Percentiles rank a stretch among this genome's conserved stretches.
phyloP scores from a whole-genome alignment of 2,113 vertebrate genomes.

The Bostrychus sinensis region DNA sequence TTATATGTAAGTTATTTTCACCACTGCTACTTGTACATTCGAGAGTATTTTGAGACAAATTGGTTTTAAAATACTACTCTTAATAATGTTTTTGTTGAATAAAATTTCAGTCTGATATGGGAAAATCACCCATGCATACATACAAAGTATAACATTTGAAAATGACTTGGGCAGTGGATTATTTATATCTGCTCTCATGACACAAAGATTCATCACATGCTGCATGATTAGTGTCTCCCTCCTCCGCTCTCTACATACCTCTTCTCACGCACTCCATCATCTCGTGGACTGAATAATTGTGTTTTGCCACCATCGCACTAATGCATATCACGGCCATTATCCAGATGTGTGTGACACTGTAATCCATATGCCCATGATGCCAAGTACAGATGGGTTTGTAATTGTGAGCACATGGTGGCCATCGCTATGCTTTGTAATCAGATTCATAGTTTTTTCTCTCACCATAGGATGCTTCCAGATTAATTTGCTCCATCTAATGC shows the following conservation, averaged over 20 bases:
- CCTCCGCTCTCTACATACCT: slow-evolving; percentile 30
- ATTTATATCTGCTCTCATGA: slow-evolving; percentile 47
- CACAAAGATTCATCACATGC: slow-evolving; percentile 64
- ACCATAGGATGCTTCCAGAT: slow-evolving; percentile 39
- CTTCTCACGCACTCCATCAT: slow-evolving; percentile 62
- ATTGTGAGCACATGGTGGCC: slow-evolving; percentile 52
- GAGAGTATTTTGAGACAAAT: background rate
- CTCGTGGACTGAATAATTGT: slow-evolving; percentile 61
- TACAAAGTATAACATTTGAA: slow-evolving; percentile 6
- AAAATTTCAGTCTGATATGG: background rate
- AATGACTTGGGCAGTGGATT: slow-evolving; percentile 42
- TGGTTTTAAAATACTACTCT: background rate
- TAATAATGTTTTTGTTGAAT: background rate
- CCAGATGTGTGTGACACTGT: slow-evolving; percentile 55
- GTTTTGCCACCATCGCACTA: slow-evolving; percentile 42
- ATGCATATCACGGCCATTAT: slow-evolving; percentile 52
- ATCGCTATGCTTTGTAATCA: slow-evolving; percentile 57
- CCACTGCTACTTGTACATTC: background rate
- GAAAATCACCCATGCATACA: slow-evolving; percentile 12
- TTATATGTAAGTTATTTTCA: too few species aligned
- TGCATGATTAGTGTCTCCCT: slow-evolving; percentile 55
- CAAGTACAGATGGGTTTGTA: slow-evolving; percentile 66
- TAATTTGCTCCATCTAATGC: slow-evolving; percentile 39
- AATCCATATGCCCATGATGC: slow-evolving; percentile 60
- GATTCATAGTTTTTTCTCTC: slow-evolving; percentile 41